Base-by-base conservation (phyloP, 2,113 vertebrate genomes). In the Ictidomys tridecemlineatus region DNA sequence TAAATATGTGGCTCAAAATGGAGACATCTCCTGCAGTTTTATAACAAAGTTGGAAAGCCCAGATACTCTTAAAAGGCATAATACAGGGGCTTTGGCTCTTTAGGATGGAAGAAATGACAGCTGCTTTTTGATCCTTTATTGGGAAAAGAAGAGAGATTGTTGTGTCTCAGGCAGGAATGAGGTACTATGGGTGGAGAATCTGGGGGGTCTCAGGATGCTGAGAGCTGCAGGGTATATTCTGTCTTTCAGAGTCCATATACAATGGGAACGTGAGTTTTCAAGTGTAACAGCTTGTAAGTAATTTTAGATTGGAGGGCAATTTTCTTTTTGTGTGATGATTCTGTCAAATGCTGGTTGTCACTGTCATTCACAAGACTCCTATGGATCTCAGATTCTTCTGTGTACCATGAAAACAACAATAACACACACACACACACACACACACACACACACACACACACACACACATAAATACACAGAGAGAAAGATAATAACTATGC, bases 281-380 rank as follows among this genome's bases (percentile, higher is more conserved):
- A 92, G 93, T 84, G 51, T 85, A 85, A 93, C 91, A 85, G 85
- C 90, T 79, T 90, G 65, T 53, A 76, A 90, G 84, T 94, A 85
- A 85, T 73, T 97, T 94, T 97, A 76, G 93, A 91, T 96, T 89
- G 56, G 30, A 82, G 48, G 78, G 34, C 85, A 91, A 65, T 88
- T 88, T 91, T 97, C 37, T 67, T 92, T 91, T 96, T 51, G 48
- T 85, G 65, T 92, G 84, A 94, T 0, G 8, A 63, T 28, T 86
- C 20, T 97, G 92, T 95, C 94, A 96, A 86, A 79, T 72, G 94
- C 67, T 73, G 77, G 77, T 93, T 95, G 86, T 97, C 89, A 76
- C 89, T 87, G 85, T 88, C 92, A 70, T n/a, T 97, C 58, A 67
- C 24, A 20, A 79, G 24, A 85, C 37, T 93, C 32, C 53, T 61